These are phyloP conservation scores for Oreotragus oreotragus DNA, from an alignment of 2,113 vertebrate genomes.

Conservation along the genomic window DNA sequence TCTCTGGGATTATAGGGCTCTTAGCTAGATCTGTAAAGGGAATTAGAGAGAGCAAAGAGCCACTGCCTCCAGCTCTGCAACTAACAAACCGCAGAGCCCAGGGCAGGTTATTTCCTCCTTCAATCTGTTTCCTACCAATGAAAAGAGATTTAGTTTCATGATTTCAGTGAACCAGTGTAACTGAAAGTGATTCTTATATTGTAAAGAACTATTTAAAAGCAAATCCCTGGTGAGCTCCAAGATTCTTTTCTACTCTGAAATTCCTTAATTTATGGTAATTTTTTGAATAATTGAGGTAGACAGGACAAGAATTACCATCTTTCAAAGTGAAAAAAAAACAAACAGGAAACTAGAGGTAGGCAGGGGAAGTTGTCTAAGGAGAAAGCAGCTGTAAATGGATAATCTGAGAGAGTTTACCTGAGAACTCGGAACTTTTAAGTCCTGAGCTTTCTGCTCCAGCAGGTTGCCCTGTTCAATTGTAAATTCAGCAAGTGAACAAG, in stretches of 20 bases:
- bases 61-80: neutral
- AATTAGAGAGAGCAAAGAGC: neutral
- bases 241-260: neutral
- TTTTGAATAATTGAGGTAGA: neutral
- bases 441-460: neutral
- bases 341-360: neutral
- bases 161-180: neutral
- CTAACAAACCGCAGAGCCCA: neutral
- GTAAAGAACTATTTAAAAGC: neutral
- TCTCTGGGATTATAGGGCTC: neutral
- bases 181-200: neutral
- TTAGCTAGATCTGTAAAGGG: neutral
- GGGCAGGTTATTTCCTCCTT: neutral
- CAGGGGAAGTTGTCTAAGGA: neutral
- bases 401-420: neutral
- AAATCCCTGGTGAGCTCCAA: neutral
- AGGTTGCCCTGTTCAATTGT: neutral
- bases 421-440: fast-evolving
- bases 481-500: neutral
- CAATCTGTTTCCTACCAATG: neutral
- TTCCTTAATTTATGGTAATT: neutral
- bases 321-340: neutral
- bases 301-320: neutral
- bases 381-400: neutral
- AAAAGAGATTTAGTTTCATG: neutral